phyloP scores from a whole-genome alignment of 1,140 invertebrate species.

The Pseudobourletiella spinata region DNA sequence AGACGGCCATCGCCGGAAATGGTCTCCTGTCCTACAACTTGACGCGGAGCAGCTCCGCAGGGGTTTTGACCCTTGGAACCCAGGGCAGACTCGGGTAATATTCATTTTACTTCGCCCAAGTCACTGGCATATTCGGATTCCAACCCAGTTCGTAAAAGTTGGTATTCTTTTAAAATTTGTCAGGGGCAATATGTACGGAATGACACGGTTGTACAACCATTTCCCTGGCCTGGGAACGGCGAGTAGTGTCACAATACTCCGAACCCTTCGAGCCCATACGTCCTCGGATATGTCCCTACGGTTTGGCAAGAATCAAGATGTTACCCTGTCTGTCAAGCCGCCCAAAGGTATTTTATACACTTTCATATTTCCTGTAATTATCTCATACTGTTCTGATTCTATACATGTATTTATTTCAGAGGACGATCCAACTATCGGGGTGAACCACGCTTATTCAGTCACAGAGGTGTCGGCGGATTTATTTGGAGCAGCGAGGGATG shows the following conservation, averaged over 20 bases:
- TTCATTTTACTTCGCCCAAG: neutral
- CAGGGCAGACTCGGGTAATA: slow-evolving; percentile 10
- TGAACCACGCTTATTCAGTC: slow-evolving; percentile 20
- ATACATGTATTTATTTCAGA: slow-evolving; percentile 8
- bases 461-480: slow-evolving; percentile 17
- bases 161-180: neutral
- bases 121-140: neutral
- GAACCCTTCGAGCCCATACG: slow-evolving; percentile 9
- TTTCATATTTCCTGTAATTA: neutral
- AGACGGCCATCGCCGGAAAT: neutral
- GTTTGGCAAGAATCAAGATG: slow-evolving; percentile 11
- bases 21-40: slow-evolving; percentile 6
- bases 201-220: slow-evolving; percentile 24
- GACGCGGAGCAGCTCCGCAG: neutral
- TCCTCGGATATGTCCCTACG: slow-evolving; percentile 1
- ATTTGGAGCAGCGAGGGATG: slow-evolving; percentile 1
- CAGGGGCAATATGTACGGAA: slow-evolving; percentile 20
- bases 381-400: neutral
- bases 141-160: neutral
- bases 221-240: slow-evolving; percentile 18
- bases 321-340: neutral
- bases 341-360: slow-evolving; percentile 10
- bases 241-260: neutral
- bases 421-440: slow-evolving; percentile 5
- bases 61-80: neutral